phyloP scores from a whole-genome alignment of 2,888 invertebrate species.

The Synanthedon vespiformis region DNA sequence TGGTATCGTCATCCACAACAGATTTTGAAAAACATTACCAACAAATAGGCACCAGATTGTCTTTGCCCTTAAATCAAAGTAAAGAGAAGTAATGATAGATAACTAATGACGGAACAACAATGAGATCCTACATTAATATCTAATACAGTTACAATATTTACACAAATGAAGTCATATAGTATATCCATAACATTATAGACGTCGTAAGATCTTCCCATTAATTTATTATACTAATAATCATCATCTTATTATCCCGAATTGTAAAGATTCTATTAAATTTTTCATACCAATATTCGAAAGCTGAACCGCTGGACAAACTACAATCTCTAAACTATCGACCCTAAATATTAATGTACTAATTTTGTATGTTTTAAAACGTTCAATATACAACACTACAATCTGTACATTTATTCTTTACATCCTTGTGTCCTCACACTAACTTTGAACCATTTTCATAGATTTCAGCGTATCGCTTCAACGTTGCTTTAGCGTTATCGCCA shows the following conservation, averaged over 20 bases:
- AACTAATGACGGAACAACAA: slow-evolving; percentile 25
- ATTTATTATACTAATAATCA: slow-evolving; percentile 36
- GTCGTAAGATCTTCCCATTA: slow-evolving; percentile 29
- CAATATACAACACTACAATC: slow-evolving; percentile 42
- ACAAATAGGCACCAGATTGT: slow-evolving; percentile 35
- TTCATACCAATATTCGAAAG: slow-evolving; percentile 67
- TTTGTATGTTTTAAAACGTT: slow-evolving; percentile 45
- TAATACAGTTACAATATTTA: slow-evolving; percentile 58
- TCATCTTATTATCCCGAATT: slow-evolving; percentile 42
- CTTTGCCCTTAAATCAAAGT: slow-evolving; percentile 21
- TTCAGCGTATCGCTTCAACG: too few relatives aligned
- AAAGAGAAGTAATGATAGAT: slow-evolving; percentile 20
- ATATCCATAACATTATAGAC: slow-evolving; percentile 23
- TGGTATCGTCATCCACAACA: slow-evolving; percentile 66
- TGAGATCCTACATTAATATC: slow-evolving; percentile 37
- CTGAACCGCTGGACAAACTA: slow-evolving; percentile 56
- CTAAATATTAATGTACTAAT: slow-evolving; percentile 45
- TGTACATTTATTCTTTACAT: background rate
- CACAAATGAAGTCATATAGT: slow-evolving; percentile 36
- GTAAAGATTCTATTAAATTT: slow-evolving; percentile 44
- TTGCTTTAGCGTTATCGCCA: background rate
- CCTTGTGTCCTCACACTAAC: background rate
- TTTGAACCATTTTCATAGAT: background rate
- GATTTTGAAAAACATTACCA: slow-evolving; percentile 29
- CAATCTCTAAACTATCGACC: slow-evolving; percentile 45